These are phyloP conservation scores for Petroica traversi DNA, from an alignment of 2,113 vertebrate genomes.

Conservation along the genomic window DNA sequence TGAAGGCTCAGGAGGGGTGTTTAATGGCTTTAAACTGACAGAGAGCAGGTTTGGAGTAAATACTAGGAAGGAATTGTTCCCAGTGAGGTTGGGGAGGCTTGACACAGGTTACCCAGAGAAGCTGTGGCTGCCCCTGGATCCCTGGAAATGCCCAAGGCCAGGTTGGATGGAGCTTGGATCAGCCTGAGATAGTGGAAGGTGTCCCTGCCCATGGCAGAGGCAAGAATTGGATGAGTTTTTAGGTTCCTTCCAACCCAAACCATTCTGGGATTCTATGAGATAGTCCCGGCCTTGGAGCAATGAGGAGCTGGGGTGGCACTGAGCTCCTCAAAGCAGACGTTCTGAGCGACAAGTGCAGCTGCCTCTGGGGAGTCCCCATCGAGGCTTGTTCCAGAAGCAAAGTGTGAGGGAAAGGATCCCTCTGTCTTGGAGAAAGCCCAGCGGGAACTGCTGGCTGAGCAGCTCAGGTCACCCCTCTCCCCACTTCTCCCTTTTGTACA, in stretches of 20 bases:
- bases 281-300: accelerated
- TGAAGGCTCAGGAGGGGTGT: not conserved
- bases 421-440: not conserved
- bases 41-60: not conserved
- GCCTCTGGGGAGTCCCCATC: not conserved
- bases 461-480: not conserved
- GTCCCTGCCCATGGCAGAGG: not conserved
- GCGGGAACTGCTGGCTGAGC: not conserved
- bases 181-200: accelerated
- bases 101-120: not conserved
- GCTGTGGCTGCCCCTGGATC: not conserved
- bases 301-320: not conserved
- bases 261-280: not conserved
- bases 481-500: not conserved
- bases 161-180: accelerated
- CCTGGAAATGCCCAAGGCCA: not conserved
- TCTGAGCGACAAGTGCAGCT: not conserved
- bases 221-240: not conserved
- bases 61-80: not conserved
- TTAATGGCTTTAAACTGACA: not conserved
- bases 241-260: not conserved
- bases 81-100: not conserved
- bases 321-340: not conserved
- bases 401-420: not conserved
- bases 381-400: not conserved